A percentile compares a stretch with the other conserved stretches of the same genome.
Evolutionary conservation across 2,113 vertebrate species (phyloP).

Genomic region (Pseudorectes ferrugineus): DNA sequence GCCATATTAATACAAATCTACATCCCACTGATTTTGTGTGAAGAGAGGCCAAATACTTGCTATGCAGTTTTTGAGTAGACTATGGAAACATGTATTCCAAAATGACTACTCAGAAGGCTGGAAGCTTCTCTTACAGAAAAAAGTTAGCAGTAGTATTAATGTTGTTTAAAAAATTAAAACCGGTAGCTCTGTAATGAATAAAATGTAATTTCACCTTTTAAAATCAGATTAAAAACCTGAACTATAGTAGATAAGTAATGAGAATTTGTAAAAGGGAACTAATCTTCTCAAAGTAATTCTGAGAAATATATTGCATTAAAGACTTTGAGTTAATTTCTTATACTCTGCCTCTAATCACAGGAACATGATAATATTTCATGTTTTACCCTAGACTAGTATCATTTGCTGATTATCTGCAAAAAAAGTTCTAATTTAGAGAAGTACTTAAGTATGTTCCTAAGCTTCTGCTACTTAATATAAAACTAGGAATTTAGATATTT

Average conservation of each 20-base stretch:
- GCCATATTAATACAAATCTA: neutral
- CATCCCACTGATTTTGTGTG: neutral
- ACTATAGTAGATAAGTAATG: neutral
- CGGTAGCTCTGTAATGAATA: neutral
- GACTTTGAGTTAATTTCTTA: conserved; percentile 39
- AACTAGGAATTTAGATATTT: neutral
- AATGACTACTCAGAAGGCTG: neutral
- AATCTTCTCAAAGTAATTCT: conserved; percentile 44
- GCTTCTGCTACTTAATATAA: neutral
- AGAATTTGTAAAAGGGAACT: conserved; percentile 18
- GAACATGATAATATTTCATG: conserved; percentile 19
- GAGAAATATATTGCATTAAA: conserved; percentile 24
- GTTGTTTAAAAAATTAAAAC: conserved; percentile 13
- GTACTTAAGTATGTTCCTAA: conserved; percentile 3
- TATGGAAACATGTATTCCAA: neutral
- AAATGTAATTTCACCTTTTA: conserved; percentile 26
- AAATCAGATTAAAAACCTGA: conserved; percentile 20
- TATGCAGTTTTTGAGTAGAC: neutral
- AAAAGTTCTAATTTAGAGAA: conserved; percentile 2
- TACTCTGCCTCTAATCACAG: conserved; percentile 18
- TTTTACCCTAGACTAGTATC: conserved; percentile 22
- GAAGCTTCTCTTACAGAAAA: neutral
- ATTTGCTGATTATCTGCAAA: conserved; percentile 31
- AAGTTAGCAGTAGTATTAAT: neutral
- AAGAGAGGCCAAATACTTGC: neutral